Evolutionary conservation across 1,140 invertebrate genomes (phyloP).

Genomic region (Neodiprion lecontei): DNA sequence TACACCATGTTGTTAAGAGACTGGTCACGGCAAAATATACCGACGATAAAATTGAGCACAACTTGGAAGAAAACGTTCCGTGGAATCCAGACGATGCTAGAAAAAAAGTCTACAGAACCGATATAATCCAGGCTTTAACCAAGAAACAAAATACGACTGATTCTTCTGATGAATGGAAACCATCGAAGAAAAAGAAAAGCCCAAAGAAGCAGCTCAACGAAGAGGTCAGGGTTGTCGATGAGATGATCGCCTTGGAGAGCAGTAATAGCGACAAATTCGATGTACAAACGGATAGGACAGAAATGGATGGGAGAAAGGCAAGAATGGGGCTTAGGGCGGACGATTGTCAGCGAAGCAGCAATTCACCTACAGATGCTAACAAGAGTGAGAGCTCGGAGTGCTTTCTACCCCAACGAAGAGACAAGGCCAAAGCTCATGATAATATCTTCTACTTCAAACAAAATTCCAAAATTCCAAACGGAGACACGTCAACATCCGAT

Average conservation of each 20-base stretch:
- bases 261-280: constrained; percentile 57
- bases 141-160: constrained; percentile 54
- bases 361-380: constrained; percentile 39
- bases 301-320: constrained; percentile 55
- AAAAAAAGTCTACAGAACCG: constrained; percentile 51
- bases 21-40: constrained; percentile 55
- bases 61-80: constrained; percentile 53
- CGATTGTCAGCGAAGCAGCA: constrained; percentile 39
- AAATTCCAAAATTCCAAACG: constrained; percentile 37
- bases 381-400: constrained; percentile 59
- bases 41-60: constrained; percentile 55
- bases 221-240: constrained; percentile 32
- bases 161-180: constrained; percentile 54
- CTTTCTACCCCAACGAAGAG: constrained; percentile 48
- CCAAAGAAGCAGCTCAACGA: constrained; percentile 34
- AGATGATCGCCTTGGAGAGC: constrained; percentile 40
- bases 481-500: constrained; percentile 40
- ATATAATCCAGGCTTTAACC: constrained; percentile 50
- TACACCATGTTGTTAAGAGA: constrained; percentile 59
- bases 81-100: constrained; percentile 57
- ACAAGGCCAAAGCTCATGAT: constrained; percentile 40
- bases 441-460: constrained; percentile 43
- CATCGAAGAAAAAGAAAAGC: constrained; percentile 34
- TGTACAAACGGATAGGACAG: constrained; percentile 50
- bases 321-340: constrained; percentile 53